A percentile compares a stretch with the other conserved stretches of the same genome.
Conservation (phyloP, 1,140 invertebrate genomes). For the Ephestia elutella region DNA sequence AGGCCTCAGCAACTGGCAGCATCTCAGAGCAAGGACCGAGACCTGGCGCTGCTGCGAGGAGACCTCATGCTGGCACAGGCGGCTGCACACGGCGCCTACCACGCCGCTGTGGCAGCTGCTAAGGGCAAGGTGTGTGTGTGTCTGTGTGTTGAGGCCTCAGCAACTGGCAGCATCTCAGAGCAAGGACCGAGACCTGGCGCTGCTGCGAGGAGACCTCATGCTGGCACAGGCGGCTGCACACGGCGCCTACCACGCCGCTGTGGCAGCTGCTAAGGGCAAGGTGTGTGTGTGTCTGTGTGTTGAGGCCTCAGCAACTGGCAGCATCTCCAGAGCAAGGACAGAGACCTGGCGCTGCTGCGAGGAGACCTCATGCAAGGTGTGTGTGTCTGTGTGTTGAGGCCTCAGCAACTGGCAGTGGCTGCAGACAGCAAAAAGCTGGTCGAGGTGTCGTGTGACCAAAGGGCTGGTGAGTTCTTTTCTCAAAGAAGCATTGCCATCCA, state of each 20-base stretch:
- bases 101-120: constrained; percentile 59
- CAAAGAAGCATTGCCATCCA: too few relatives aligned
- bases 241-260: constrained; percentile 65
- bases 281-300: too few relatives aligned
- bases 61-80: constrained; percentile 69
- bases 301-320: too few relatives aligned
- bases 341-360: constrained; percentile 54
- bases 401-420: too few relatives aligned
- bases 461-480: too few relatives aligned
- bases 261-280: constrained; percentile 61
- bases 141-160: too few relatives aligned
- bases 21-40: constrained; percentile 52
- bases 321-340: constrained; percentile 37
- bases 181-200: constrained; percentile 58
- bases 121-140: constrained; percentile 58
- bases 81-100: constrained; percentile 64
- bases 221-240: constrained; percentile 67
- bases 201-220: constrained; percentile 63
- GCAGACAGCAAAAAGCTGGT: too few relatives aligned
- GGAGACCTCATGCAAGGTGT: constrained; percentile 57
- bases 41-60: constrained; percentile 52
- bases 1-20: too few relatives aligned
- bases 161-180: constrained; percentile 20
- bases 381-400: too few relatives aligned
- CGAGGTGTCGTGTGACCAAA: too few relatives aligned